phyloP scores from a whole-genome alignment of 2,888 invertebrate species.

The Sminthurides aquaticus region DNA sequence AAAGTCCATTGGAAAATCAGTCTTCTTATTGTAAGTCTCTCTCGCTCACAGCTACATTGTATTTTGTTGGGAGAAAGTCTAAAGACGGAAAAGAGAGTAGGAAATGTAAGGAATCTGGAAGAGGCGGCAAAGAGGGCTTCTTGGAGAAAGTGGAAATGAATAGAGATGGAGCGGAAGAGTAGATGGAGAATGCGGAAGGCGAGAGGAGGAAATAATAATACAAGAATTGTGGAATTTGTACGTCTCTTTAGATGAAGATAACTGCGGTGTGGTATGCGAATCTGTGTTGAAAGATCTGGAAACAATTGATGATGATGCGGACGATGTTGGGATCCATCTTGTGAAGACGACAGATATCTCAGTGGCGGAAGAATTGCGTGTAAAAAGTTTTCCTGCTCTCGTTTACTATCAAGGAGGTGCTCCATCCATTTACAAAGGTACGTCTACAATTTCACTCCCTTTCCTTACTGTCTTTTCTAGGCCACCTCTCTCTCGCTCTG shows the following conservation, averaged over 20 bases:
- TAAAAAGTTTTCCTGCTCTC: constrained; percentile 83
- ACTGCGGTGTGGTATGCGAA: constrained; percentile 69
- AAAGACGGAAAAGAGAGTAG: too few relatives aligned
- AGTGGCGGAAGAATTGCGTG: constrained; percentile 81
- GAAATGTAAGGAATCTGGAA: too few relatives aligned
- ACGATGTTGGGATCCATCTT: constrained; percentile 85
- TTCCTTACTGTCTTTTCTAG: background rate
- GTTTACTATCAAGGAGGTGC: constrained; percentile 90
- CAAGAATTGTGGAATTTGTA: background rate
- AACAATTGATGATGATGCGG: constrained; percentile 82
- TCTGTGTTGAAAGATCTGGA: constrained; percentile 80
- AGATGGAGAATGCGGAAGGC: too few relatives aligned
- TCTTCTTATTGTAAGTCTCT: background rate
- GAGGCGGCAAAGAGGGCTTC: too few relatives aligned
- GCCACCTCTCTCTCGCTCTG: background rate
- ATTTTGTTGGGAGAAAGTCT: too few relatives aligned
- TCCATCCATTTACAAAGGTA: constrained; percentile 91
- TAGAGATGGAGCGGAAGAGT: too few relatives aligned
- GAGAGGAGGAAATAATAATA: background rate
- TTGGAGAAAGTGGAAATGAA: background rate
- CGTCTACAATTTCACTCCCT: constrained; percentile 48
- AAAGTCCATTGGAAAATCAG: background rate
- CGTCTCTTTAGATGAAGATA: constrained; percentile 68
- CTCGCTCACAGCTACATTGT: too few relatives aligned
- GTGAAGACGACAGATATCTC: constrained; percentile 86